These are phyloP conservation scores for Atopsyche davidsoni DNA, from an alignment of 1,140 invertebrate species.

Conservation along the genomic window DNA sequence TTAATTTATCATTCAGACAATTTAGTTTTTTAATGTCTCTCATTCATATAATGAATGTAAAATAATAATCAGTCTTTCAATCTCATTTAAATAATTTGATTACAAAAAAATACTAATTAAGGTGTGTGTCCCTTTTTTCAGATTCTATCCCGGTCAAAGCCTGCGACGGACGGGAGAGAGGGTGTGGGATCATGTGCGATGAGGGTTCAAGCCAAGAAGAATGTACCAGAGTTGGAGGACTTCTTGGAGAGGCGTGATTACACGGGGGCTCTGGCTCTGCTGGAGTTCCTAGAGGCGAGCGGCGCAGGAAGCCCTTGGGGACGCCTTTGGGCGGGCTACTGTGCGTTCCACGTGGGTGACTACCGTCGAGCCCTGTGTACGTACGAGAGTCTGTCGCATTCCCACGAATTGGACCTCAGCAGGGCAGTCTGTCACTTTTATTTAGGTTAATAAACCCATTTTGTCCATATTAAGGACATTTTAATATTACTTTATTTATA, in stretches of 20 bases:
- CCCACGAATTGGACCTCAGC: constrained; percentile 62
- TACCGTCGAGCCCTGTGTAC: constrained; percentile 79
- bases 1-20: too few relatives aligned
- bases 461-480: too few relatives aligned
- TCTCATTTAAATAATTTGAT: neutral
- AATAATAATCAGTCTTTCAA: too few relatives aligned
- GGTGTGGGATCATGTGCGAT: neutral
- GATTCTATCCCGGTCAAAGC: constrained; percentile 68
- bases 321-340: constrained; percentile 88
- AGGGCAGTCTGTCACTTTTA: constrained; percentile 94
- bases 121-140: constrained; percentile 31
- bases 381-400: constrained; percentile 52
- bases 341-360: constrained; percentile 91
- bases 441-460: constrained; percentile 53
- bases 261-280: constrained; percentile 83
- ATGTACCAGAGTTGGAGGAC: constrained; percentile 74
- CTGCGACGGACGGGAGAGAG: constrained; percentile 46
- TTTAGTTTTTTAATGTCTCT: too few relatives aligned
- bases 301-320: constrained; percentile 44
- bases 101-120: neutral
- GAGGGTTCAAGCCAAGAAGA: constrained; percentile 35
- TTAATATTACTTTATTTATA: too few relatives aligned
- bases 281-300: constrained; percentile 51
- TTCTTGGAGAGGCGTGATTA: constrained; percentile 88
- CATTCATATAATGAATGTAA: too few relatives aligned